Conservation (phyloP, 2,888 invertebrate species). For the Blomia tropicalis region DNA sequence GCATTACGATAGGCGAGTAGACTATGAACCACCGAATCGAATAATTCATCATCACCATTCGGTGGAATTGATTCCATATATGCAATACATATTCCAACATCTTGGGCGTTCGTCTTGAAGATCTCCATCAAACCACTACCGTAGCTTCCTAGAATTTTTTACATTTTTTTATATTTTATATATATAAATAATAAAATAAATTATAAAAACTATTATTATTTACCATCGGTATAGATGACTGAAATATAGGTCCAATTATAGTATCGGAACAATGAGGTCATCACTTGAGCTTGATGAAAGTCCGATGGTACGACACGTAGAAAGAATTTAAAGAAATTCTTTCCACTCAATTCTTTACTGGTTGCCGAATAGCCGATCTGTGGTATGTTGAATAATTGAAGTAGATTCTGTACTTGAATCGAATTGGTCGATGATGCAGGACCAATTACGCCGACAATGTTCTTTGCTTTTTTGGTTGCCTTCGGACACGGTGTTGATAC, state of each 20-base stretch:
- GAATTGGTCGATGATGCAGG: conserved; percentile 57
- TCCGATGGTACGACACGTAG: conserved; percentile 61
- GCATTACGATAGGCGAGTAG: conserved; percentile 44
- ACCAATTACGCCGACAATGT: conserved; percentile 52
- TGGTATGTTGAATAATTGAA: conserved; percentile 49
- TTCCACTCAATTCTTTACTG: conserved; percentile 55
- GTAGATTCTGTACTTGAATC: conserved; percentile 51
- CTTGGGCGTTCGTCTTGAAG: conserved; percentile 51
- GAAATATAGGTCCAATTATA: conserved; percentile 65
- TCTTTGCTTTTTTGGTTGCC: conserved; percentile 30
- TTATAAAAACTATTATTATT: conserved; percentile 31
- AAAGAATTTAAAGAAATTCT: conserved; percentile 56
- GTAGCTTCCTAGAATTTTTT: conserved; percentile 48
- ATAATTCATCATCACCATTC: conserved; percentile 43
- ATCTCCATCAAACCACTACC: conserved; percentile 58
- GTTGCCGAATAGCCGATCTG: conserved; percentile 64
- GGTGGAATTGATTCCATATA: conserved; percentile 48
- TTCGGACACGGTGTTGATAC: conserved; percentile 27
- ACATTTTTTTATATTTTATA: not conserved
- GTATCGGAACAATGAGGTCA: conserved; percentile 49
- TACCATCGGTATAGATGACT: conserved; percentile 57
- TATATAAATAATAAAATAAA: not conserved
- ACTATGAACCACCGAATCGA: conserved; percentile 41
- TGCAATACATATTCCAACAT: conserved; percentile 53
- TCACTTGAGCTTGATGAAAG: conserved; percentile 55